Base-by-base conservation (phyloP, 2,797 vertebrate species). In the Tenualosa thibaudeaui region DNA sequence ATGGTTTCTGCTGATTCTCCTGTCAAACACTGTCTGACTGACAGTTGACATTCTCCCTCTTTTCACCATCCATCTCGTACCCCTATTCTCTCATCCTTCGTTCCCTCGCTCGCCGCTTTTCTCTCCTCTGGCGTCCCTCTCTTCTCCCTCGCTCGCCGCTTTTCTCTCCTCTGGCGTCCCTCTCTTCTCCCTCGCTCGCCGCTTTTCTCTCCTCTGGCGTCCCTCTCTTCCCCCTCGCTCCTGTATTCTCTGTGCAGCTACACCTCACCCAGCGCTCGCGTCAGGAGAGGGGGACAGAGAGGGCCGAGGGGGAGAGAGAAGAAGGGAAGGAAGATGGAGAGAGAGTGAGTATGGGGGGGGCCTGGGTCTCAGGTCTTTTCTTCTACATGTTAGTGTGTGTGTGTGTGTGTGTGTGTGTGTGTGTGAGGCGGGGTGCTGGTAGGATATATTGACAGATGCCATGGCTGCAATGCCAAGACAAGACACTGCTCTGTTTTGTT, bases 11-110 rank as follows among this genome's bases (percentile, higher is more conserved):
- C 89, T 89, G 89, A 90, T 90, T 90, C 81, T 84, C 84, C 93
- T 37, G 62, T 68, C 65, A 68, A 81, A 92, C 91, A 88, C 90
- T 90, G 89, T 81, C 91, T 95, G 95, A 96, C 91, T 95, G 95
- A 96, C 95, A 96, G 95, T 94, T 96, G 95, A 96, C 95, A 95
- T 96, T 96, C 94, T 94, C 92, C 87, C 91, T 93, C 92, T 90
- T 95, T 94, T 93, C 84, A 89, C 85, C 87, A 68, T 86, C 88
- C 50, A 62, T 87, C 91, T 89, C 68, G 86, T 90, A 87, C 87
- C 93, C 92, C 93, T 91, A 92, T 92, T 92, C 91, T 88, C 84
- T 87, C 22, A 37, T 90, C 88, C 87, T 90, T 88, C 91, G 92
- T 93, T 90, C 91, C 7, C 7, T 13, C 12, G 10, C 51, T 53